Percentiles rank a stretch among this genome's conserved stretches.
These are phyloP conservation scores for Leucophenga varia DNA, from an alignment of 1,140 invertebrate genomes.

Conservation along the genomic window DNA sequence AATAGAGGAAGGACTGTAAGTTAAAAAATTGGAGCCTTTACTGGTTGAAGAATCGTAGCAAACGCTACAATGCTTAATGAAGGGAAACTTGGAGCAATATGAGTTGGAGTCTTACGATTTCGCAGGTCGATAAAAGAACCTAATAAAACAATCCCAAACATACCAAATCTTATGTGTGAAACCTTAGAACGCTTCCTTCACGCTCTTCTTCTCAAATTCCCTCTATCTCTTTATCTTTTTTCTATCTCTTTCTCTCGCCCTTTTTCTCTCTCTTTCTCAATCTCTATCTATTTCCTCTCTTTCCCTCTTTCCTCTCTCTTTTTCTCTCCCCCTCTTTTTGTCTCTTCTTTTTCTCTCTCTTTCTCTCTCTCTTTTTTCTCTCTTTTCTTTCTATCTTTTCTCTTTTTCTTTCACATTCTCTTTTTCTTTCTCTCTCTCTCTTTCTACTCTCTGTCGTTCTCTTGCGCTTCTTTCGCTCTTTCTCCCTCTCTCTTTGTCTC, in stretches of 20 bases:
- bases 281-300: background rate
- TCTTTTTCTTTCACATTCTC: conserved; percentile 11
- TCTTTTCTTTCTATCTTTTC: conserved; percentile 2
- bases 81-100: no score
- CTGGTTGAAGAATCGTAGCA: no score
- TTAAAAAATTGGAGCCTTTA: no score
- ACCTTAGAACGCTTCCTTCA: no score
- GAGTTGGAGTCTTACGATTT: no score
- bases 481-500: background rate
- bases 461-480: background rate
- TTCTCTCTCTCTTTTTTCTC: background rate
- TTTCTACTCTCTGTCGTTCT: background rate
- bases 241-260: background rate
- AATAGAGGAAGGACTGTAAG: no score
- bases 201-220: background rate
- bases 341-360: background rate
- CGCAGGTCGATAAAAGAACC: no score
- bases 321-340: no score
- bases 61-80: no score
- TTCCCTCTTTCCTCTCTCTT: background rate
- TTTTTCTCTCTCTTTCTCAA: no score
- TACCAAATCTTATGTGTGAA: no score
- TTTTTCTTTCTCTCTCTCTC: background rate
- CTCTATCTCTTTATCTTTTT: background rate
- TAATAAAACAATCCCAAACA: no score